Base-by-base conservation (phyloP, 2,113 vertebrate genomes). In the Phrynosoma platyrhinos region DNA sequence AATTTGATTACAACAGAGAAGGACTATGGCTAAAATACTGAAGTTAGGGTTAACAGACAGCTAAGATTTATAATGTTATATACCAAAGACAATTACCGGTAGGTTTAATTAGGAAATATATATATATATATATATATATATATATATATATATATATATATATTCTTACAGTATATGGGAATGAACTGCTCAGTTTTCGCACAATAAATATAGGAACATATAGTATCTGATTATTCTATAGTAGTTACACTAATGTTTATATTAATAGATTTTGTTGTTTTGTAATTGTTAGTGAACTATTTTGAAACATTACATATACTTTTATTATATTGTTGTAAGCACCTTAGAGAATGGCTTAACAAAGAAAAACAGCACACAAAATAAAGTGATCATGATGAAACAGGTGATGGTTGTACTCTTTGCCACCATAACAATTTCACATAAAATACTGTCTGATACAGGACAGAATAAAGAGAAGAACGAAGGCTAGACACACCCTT, bases 371-470 rank as follows among this genome's bases (percentile, higher is more conserved):
- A 32, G 69, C 30, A 72, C n/a, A 75, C 47, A 16, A 36, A 18
- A 36, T 74, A 36, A 47, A 25, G 21, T 77, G 75, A 20, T 47
- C 47, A 7, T 72, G 69, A 2, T 52, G 47, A 4, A 27, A 79
- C 27, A 20, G 5, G 18, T 58, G 32, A 4, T 66, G 20, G 32
- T 52, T 64, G 20, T 66, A 16, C 36, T 66, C 21, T 64, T 83
- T 52, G n/a, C 36, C 82, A 86, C 55, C 87, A 79, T 87, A 94
- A 89, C 72, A 86, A 74, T 27, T 14, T 30, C 87, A 89, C 74
- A 91, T 91, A 77, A 66, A 84, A n/a, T 75, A 89, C 89, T 79
- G 58, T 71, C 62, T 42, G 71, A 7, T 7, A 90, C 76, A 72
- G 42, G 62, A 36, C 72, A 1, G 32, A 42, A 77, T 27, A 23